Evolutionary conservation across 1,140 invertebrate genomes (phyloP), one percentile per base, ranked within the genome.

Genomic region (Drosophila nikananu): DNA sequence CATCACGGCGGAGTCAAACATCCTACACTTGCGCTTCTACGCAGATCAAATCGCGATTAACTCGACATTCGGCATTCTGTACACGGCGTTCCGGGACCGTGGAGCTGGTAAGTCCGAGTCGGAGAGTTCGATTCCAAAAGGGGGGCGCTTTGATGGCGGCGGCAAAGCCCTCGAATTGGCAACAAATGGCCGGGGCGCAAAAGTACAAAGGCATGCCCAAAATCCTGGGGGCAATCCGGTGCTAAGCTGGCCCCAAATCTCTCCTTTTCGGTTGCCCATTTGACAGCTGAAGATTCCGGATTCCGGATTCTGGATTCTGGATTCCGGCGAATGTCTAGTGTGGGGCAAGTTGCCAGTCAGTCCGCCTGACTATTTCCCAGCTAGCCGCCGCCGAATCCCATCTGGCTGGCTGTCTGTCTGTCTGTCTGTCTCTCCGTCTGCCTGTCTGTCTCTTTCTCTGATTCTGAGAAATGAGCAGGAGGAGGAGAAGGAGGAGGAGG

Each of bases 81-180:
- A 95, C 93, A 97, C 96, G 9, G 96, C 96, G 15, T 95, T 95
- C 86, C 94, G 96, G 60, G 96, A 96, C 48, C 95, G 94, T 58
- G 92, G 93, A 68, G 82, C 74, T 44, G 66, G 91, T 92, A 90
- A 80, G 89, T 87, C 19, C 30, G 2, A 52, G 25, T 6, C 32
- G 37, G 17, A 35, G 21, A 35, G 21, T 35, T 27, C 39, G 55
- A 62, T 62, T 66, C 39, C 44, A 63, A 48, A n/a, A n/a, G n/a
- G n/a, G n/a, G 32, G n/a, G 55, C 41, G 7, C 39, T 71, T 57
- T 71, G 64, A 75, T 81, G 78, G 41, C 62, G 62, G 42, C 39
- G 44, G 48, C 61, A 74, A 86, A 86, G 84, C 82, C 73, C 70
- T 70, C 35, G 80, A 86, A 82, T 81, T 86, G 80, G 68, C 73